Percentiles rank a stretch among this genome's conserved stretches.
Evolutionary conservation across 2,113 vertebrate genomes (phyloP).

Genomic region (Lichenostomus cassidix): DNA sequence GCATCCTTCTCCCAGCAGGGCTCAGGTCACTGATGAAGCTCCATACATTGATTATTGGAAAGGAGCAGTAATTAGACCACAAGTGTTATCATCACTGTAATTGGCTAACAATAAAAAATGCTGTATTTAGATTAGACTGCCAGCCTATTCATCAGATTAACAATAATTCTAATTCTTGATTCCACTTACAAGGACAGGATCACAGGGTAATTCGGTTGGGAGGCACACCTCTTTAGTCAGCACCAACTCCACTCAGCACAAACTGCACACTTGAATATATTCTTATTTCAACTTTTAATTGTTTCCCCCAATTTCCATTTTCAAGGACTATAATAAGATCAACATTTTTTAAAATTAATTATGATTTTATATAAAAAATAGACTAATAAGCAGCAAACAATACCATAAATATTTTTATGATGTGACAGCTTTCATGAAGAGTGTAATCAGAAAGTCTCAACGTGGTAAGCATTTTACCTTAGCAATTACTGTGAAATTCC

Average conservation of each 20-base stretch:
- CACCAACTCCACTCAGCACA: neutral
- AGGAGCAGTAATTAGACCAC: neutral
- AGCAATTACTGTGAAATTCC: neutral
- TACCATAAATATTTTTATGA: neutral
- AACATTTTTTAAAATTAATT: neutral
- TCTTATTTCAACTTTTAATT: neutral
- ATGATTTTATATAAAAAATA: neutral
- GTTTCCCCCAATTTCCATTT: neutral
- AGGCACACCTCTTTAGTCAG: neutral
- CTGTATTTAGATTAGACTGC: neutral
- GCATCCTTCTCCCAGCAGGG: neutral
- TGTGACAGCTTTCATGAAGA: neutral
- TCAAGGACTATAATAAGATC: neutral
- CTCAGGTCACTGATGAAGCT: neutral
- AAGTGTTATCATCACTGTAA: neutral
- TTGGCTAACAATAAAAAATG: neutral
- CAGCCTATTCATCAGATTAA: neutral
- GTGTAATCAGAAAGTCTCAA: neutral
- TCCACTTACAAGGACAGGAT: neutral
- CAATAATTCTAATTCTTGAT: neutral
- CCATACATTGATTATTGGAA: neutral
- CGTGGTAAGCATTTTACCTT: neutral
- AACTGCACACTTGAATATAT: neutral
- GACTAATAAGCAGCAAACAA: neutral
- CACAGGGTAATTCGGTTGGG: neutral